Conservation (phyloP, 2,113 vertebrate species). For the Alligator sinensis region DNA sequence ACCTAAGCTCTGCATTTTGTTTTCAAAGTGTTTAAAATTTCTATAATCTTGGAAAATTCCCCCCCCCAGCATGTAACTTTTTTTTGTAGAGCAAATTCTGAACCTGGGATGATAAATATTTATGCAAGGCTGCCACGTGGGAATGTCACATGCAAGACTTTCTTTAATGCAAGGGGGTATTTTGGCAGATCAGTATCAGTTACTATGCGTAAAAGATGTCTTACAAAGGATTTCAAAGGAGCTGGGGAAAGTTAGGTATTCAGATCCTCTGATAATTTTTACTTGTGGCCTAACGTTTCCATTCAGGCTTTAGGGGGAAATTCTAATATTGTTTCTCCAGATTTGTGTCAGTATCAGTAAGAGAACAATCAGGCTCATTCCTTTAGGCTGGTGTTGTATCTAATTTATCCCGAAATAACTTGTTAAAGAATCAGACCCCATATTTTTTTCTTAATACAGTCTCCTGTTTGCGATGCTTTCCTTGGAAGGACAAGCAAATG, state of each 20-base stretch:
- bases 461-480: not conserved
- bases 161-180: not conserved
- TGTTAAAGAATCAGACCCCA: not conserved
- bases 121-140: not conserved
- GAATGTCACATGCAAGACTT: not conserved
- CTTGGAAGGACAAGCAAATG: rapidly evolving
- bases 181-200: not conserved
- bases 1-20: slow-evolving; percentile 34
- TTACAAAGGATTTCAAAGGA: not conserved
- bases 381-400: not conserved
- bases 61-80: not conserved
- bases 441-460: not conserved
- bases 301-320: not conserved
- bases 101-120: not conserved
- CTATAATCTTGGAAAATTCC: not conserved
- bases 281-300: not conserved
- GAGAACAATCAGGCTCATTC: not conserved
- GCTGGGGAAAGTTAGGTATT: not conserved
- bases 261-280: not conserved
- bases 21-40: slow-evolving; percentile 23
- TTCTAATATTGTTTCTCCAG: not conserved
- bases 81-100: not conserved
- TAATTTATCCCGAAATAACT: rapidly evolving
- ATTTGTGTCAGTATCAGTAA: not conserved
- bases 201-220: not conserved